Evolutionary conservation across 53 echinoderm and acorn worm genomes (phyloP), one percentile per base, ranked within the genome.

Genomic region (Holothuria scabra): DNA sequence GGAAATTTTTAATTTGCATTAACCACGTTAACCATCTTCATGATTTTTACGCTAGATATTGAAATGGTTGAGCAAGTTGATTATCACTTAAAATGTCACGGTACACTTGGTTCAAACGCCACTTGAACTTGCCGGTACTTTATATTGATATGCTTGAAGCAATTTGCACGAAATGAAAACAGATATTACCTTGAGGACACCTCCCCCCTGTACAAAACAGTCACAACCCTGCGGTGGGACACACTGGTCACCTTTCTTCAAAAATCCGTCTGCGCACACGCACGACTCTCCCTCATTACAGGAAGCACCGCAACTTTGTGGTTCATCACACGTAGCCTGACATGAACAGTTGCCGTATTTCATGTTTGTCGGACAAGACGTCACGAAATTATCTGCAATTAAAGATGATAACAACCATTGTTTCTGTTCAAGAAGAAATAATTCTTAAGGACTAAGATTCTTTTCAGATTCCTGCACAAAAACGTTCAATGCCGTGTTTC

Each of bases 311-410:
- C 76, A 75, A 49, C 28, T 0, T 18, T 49, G 41, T 48, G 76
- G 76, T 8, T 56, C 29, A 19, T 48, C 55, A 46, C 76, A 75
- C 14, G 76, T 49, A 0, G 55, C 41, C 41, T 75, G 76, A 52
- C 52, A 75, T 16, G 76, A 75, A 28, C 76, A 75, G 46, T 46
- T 75, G 22, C 52, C 52, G 12, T n/a, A 75, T 8, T 14, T 55
- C 76, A 28, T 49, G 29, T 75, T 75, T 29, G 76, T 29, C 29
- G 76, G 52, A 75, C 76, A 75, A 41, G 10, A 41, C 2, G 41
- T 41, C 41, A 41, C 7, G 10, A 10, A 41, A 10, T 41, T 41
- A 8, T 41, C 41, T 41, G 41, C 7, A 6, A 41, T 0, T 8
- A 10, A 41, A 41, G 10, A 41, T 41, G 41, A 41, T 6, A 8